Base-by-base conservation (phyloP, 2,888 invertebrate genomes). In the Amblyteles armatorius region DNA sequence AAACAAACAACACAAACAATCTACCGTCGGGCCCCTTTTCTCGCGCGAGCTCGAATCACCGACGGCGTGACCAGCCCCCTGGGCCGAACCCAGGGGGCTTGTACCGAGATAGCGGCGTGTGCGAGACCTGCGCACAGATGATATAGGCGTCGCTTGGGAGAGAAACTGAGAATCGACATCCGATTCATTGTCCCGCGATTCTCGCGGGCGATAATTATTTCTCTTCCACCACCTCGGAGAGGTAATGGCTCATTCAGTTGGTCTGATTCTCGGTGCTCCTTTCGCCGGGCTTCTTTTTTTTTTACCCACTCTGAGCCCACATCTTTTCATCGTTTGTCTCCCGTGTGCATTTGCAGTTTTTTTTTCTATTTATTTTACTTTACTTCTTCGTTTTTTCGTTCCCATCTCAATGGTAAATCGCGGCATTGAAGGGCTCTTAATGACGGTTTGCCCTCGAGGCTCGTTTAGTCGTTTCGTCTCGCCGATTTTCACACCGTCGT, bases 171-270 rank as follows among this genome's bases (percentile, higher is more conserved):
- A 90, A 89, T 90, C 88, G 80, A 88, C 88, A 88, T 89, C 87
- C 86, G 87, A 83, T 74, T 85, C 87, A 89, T 92, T 91, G 91
- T 91, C 88, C 84, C 86, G 85, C 86, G 85, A 85, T 80, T 83
- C 84, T 78, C 88, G 86, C 89, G 90, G 90, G 91, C 91, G 93
- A 93, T 93, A 93, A 93, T 93, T 93, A 93, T 92, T 92, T 91
- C 91, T 92, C 91, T 91, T 90, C 90, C 90, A 79, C 79, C 71
- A 85, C 84, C 88, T 87, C 90, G 87, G 83, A 87, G 89, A 90
- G 67, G 90, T 93, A 93, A 93, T 93, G 93, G 92, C 93, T 93
- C 93, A 93, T 93, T 93, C 93, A 92, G 91, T 81, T 26, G 67
- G 52, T 50, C 52, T 48, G 65, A 50, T 65, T 76, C 26, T 76